Conservation (phyloP, 2,113 vertebrate species). For the Chascanopsetta lugubris region DNA sequence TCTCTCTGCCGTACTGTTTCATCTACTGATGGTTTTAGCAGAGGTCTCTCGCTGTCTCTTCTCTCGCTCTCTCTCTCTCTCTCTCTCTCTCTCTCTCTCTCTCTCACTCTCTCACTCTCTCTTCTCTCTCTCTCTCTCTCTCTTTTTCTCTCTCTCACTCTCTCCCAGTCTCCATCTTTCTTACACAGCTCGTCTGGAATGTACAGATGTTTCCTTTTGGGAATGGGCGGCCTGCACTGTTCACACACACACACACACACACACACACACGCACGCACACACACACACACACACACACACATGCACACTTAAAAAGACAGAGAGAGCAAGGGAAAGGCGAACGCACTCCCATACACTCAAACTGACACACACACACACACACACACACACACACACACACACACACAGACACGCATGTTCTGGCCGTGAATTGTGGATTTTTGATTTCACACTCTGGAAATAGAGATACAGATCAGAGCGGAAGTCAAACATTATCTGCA, state of each 20-base stretch:
- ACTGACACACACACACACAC: conserved; percentile 20
- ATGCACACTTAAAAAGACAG: conserved; percentile 11
- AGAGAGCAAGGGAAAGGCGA: no score
- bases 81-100: conserved; percentile 16
- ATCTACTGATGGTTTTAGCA: conserved; percentile 66
- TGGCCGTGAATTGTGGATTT: conserved; percentile 2
- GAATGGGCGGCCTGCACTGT: conserved; percentile 73
- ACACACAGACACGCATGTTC: conserved; percentile 28
- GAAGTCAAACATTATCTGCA: neutral
- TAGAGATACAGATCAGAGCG: neutral
- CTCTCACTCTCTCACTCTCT: conserved; percentile 56
- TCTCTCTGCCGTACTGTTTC: conserved; percentile 42
- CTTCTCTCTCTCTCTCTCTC: conserved; percentile 72
- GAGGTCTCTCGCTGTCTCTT: no score
- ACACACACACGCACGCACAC: conserved; percentile 21
- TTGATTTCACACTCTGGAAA: conserved; percentile 7
- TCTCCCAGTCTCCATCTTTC: conserved; percentile 62
- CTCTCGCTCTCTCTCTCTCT: conserved; percentile 4
- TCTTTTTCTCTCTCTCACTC: conserved; percentile 17
- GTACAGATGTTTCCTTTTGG: conserved; percentile 97
- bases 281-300: conserved; percentile 28
- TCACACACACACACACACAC: conserved; percentile 73
- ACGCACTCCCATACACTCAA: conserved; percentile 30
- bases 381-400: conserved; percentile 28
- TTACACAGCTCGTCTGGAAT: conserved; percentile 97